These are phyloP conservation scores for Leptonema lineaticorne DNA, from an alignment of 1,140 invertebrate species.

Conservation along the genomic window DNA sequence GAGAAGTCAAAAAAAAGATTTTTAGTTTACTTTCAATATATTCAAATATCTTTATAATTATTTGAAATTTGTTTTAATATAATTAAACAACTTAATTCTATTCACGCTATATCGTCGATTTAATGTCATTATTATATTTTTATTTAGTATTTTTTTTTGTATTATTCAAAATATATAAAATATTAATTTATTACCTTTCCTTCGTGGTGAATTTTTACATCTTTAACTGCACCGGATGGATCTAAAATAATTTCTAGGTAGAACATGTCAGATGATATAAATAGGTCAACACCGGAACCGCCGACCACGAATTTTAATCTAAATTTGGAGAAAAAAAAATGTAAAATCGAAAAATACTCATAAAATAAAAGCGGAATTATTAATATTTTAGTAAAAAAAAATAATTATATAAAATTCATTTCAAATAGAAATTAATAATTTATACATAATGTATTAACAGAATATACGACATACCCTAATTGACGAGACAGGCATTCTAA, in stretches of 20 bases:
- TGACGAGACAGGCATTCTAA: constrained; percentile 88
- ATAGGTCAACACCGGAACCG: constrained; percentile 72
- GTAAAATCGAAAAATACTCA: not conserved
- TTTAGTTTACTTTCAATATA: not conserved
- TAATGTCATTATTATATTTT: not conserved
- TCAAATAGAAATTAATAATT: not conserved
- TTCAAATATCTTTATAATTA: too few relatives aligned
- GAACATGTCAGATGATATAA: constrained; percentile 96
- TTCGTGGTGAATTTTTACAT: constrained; percentile 93
- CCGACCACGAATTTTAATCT: constrained; percentile 78
- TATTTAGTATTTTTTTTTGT: not conserved
- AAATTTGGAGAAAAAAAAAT: too few relatives aligned
- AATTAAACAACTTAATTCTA: too few relatives aligned
- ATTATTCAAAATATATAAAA: not conserved
- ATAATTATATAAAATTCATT: not conserved
- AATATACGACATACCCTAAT: constrained; percentile 65
- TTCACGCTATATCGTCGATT: too few relatives aligned
- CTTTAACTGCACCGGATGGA: constrained; percentile 76
- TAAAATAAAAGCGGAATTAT: not conserved
- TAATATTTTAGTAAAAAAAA: not conserved
- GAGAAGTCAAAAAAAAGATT: not conserved
- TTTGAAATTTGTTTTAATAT: too few relatives aligned
- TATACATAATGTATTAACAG: not conserved
- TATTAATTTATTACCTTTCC: constrained; percentile 57
- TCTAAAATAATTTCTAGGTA: constrained; percentile 90